phyloP scores from a whole-genome alignment of 2,797 vertebrate species.

The Pangasius krempfi region DNA sequence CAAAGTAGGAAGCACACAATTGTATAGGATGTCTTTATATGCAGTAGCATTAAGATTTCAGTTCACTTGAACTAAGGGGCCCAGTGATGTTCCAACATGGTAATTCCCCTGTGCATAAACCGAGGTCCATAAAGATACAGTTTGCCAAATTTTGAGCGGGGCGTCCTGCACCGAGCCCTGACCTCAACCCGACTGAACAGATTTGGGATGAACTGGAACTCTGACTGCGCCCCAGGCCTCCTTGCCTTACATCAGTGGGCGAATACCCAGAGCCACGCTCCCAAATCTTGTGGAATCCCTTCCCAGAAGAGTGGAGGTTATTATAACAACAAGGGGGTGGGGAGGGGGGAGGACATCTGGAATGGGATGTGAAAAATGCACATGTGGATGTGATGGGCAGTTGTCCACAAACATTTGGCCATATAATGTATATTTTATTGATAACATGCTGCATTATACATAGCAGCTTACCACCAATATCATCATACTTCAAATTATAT shows the following conservation, averaged over 20 bases:
- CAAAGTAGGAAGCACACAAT: background rate
- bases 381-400: background rate
- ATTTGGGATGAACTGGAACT: background rate
- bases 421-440: background rate
- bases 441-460: background rate
- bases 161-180: background rate
- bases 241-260: background rate
- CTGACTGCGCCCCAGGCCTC: background rate
- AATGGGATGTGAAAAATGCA: background rate
- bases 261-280: background rate
- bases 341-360: background rate
- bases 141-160: background rate
- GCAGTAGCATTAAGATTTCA: background rate
- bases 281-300: background rate
- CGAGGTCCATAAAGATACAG: background rate
- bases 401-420: background rate
- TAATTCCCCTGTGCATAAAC: background rate
- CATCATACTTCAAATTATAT: background rate
- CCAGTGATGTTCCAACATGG: background rate
- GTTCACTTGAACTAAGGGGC: background rate
- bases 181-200: background rate
- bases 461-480: background rate
- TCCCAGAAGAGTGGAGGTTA: background rate
- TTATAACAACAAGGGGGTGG: background rate
- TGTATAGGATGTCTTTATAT: background rate